phyloP scores from a whole-genome alignment of 2,113 vertebrate genomes.

The Lethenteron reissneri region DNA sequence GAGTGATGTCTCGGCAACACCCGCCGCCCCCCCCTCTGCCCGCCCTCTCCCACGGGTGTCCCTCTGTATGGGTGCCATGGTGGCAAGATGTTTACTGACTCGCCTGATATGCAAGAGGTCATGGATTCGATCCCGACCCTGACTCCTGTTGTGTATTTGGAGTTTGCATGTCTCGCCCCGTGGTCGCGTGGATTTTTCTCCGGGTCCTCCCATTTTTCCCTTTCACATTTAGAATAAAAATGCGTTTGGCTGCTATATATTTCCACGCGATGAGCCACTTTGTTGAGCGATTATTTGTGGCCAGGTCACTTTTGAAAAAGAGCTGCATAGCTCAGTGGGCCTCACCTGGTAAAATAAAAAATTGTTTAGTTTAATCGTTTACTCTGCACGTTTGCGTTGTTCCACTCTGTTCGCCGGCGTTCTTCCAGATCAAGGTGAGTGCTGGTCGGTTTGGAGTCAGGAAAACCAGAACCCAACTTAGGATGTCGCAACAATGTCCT shows the following conservation, averaged over 20 bases:
- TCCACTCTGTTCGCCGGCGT: too few relatives aligned
- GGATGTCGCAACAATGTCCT: too few relatives aligned
- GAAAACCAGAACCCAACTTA: too few relatives aligned
- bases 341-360: too few relatives aligned
- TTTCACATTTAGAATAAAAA: too few relatives aligned
- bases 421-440: too few relatives aligned
- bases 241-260: too few relatives aligned
- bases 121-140: background rate
- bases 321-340: too few relatives aligned
- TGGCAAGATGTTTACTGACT: background rate
- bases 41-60: background rate
- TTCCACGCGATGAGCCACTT: too few relatives aligned
- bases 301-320: too few relatives aligned
- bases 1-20: slow-evolving; percentile 22
- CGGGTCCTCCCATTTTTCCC: background rate
- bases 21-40: background rate
- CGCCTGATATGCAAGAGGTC: background rate
- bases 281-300: too few relatives aligned
- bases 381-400: background rate
- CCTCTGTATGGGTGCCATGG: background rate
- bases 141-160: background rate
- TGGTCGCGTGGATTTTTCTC: background rate
- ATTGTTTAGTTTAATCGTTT: background rate
- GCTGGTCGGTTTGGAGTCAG: too few relatives aligned
- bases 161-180: background rate